Evolutionary conservation across 2,888 invertebrate genomes (phyloP), one percentile per base, ranked within the genome.

Genomic region (Acanthopleura granulata): DNA sequence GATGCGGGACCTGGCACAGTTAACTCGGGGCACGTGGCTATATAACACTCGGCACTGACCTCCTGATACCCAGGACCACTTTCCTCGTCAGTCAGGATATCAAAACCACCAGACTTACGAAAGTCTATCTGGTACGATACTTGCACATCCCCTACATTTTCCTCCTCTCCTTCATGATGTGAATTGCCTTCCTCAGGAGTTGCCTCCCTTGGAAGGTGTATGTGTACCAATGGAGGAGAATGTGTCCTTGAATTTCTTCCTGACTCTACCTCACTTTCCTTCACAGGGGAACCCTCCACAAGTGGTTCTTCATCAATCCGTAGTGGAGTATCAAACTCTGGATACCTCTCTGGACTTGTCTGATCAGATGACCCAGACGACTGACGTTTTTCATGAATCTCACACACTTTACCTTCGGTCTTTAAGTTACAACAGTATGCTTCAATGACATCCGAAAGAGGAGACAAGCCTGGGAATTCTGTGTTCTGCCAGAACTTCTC

Each of bases 401-500:
- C 29, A 27, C 29, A 22, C 16, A 27, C 25, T 66, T 22, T 27
- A 27, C 66, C 22, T 25, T 66, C 66, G 25, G 66, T 66, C 25
- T 66, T 27, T 27, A 66, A 16, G 25, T 66, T 66, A 27, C 66
- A 66, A 49, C 71, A 71, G 50, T 71, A 71, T 16, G 71, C 71
- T 30, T 71, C 71, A 49, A 71, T 71, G 12, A 71, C 71, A 16
- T 71, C 50, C 15, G 71, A 71, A 16, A 71, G 49, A 18, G 71
- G 71, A 40, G 71, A 71, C 49, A 71, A 71, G 4, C 18, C 18
- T 29, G 71, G 50, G 18, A 71, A 71, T 49, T 49, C 71, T 14
- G 71, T 18, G 25, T 49, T 49, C 40, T 71, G 49, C 71, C 71
- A 71, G 71, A 71, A 71, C 14, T 71, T 71, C 25, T 71, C 71